Evolutionary conservation across 2,888 invertebrate species (phyloP).

Genomic region (Tyria jacobaeae): DNA sequence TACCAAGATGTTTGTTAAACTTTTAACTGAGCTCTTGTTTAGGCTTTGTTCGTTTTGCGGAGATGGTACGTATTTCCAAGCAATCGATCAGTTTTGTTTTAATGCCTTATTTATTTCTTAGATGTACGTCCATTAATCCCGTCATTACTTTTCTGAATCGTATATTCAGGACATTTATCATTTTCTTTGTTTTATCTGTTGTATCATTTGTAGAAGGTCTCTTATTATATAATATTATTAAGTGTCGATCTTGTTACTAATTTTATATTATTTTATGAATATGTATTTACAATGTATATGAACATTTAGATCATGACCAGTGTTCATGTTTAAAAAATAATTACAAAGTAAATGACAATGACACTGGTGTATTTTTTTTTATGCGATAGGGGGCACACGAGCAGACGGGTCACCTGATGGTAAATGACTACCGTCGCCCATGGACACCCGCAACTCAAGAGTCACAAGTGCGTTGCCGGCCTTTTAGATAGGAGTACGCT

Average conservation of each 20-base stretch:
- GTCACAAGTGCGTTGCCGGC: too few species aligned
- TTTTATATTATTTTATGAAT: too few species aligned
- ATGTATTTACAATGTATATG: too few species aligned
- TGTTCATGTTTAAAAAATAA: too few species aligned
- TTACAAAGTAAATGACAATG: too few species aligned
- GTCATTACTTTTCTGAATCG: constrained; percentile 23
- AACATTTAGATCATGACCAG: too few species aligned
- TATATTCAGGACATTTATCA: constrained; percentile 29
- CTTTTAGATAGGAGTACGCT: too few species aligned
- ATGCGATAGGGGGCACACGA: too few species aligned
- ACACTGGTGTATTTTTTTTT: too few species aligned
- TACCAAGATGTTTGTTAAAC: constrained; percentile 67
- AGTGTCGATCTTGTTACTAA: not conserved
- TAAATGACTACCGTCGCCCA: too few species aligned
- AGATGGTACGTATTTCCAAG: constrained; percentile 33
- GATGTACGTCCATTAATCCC: constrained; percentile 33
- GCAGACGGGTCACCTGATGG: too few species aligned
- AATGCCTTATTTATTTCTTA: constrained; percentile 31
- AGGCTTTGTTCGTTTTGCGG: constrained; percentile 44
- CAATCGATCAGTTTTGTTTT: constrained; percentile 48
- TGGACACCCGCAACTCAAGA: too few species aligned
- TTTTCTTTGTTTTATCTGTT: not conserved
- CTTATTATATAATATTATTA: not conserved
- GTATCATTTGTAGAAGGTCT: not conserved
- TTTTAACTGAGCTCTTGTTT: constrained; percentile 48